Conservation (phyloP, 2,797 vertebrate species). For the Chiloscyllium punctatum region DNA sequence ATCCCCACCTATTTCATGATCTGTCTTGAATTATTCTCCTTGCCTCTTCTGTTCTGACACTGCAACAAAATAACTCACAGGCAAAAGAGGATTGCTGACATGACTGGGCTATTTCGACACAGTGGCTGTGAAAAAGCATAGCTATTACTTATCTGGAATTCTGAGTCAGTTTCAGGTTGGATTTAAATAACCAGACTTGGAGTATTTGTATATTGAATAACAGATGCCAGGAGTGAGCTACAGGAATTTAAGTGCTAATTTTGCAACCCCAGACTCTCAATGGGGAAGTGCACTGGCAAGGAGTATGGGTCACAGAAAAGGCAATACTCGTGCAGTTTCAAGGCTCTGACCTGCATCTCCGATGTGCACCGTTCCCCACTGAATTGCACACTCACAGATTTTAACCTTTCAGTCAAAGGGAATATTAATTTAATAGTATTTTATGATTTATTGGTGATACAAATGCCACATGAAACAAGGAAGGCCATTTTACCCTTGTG, state of each 20-base stretch:
- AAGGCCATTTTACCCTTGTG: neutral
- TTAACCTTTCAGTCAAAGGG: neutral
- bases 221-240: constrained; percentile 1
- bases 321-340: neutral
- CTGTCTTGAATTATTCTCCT: neutral
- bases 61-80: neutral
- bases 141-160: neutral
- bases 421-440: neutral
- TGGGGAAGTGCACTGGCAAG: neutral
- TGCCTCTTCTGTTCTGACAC: neutral
- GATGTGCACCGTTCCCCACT: neutral
- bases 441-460: neutral
- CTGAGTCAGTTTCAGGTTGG: neutral
- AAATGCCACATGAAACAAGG: neutral
- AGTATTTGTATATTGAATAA: neutral
- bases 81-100: neutral
- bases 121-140: neutral
- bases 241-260: constrained; percentile 15
- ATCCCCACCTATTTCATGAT: no score
- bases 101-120: neutral
- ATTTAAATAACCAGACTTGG: neutral
- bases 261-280: neutral
- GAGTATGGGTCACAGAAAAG: constrained; percentile 7
- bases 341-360: constrained; percentile 10
- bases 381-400: neutral